These are phyloP conservation scores for Drosophila repleta DNA, from an alignment of 1,140 invertebrate genomes.

Conservation along the genomic window DNA sequence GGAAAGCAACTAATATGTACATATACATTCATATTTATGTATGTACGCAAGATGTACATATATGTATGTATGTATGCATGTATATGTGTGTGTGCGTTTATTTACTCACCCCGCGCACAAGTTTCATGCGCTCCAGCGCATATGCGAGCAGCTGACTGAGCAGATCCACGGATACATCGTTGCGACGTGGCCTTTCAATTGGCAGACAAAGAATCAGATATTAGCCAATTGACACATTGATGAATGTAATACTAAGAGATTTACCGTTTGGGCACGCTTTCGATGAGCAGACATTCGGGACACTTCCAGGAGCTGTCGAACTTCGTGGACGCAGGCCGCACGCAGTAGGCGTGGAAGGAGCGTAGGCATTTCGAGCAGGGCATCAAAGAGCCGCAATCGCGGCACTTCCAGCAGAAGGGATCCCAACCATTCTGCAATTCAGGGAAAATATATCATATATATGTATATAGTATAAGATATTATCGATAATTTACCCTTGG, in stretches of 20 bases:
- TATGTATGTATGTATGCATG: slow-evolving; percentile 11
- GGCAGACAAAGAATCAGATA: neutral
- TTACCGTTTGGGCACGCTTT: slow-evolving; percentile 90
- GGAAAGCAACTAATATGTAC: slow-evolving; percentile 28
- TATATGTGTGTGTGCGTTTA: slow-evolving; percentile 14
- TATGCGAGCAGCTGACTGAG: slow-evolving; percentile 72
- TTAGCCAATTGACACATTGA: neutral
- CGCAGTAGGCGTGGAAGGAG: slow-evolving; percentile 92
- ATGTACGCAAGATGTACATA: slow-evolving; percentile 5
- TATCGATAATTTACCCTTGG: slow-evolving; percentile 56
- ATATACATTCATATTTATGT: slow-evolving; percentile 5
- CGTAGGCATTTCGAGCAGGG: slow-evolving; percentile 93
- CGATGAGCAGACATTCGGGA: slow-evolving; percentile 92
- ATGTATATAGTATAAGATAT: neutral
- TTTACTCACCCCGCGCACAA: slow-evolving; percentile 76
- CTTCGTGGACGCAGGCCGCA: slow-evolving; percentile 86
- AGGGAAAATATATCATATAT: neutral
- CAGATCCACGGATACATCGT: slow-evolving; percentile 69
- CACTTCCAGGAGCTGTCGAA: slow-evolving; percentile 90
- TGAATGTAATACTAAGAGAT: neutral
- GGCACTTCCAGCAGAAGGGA: slow-evolving; percentile 95
- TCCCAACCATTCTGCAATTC: slow-evolving; percentile 85
- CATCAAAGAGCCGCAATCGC: slow-evolving; percentile 86
- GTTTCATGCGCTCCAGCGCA: slow-evolving; percentile 77
- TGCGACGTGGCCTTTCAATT: slow-evolving; percentile 59